phyloP scores from a whole-genome alignment of 2,113 vertebrate genomes.

The Tragelaphus buxtoni region DNA sequence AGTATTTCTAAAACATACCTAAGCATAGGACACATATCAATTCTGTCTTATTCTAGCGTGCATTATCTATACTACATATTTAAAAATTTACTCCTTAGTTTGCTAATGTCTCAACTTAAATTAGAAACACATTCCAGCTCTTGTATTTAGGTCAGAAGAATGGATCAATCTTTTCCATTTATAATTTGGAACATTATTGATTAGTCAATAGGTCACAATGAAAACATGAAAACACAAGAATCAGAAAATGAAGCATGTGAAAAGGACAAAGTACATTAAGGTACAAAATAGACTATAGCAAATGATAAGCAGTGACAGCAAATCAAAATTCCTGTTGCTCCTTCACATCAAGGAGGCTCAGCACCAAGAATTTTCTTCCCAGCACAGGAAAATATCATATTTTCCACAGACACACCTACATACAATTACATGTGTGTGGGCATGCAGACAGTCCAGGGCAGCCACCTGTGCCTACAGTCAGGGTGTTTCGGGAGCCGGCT shows the following conservation, averaged over 20 bases:
- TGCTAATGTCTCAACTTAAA: conserved; percentile 9
- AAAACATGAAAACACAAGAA: conserved; percentile 44
- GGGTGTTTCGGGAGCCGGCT: neutral
- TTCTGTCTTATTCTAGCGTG: neutral
- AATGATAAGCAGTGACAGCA: neutral
- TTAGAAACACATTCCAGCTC: neutral
- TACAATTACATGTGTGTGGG: neutral
- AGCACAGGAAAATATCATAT: neutral
- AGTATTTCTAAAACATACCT: neutral
- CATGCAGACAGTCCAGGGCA: neutral
- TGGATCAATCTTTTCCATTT: neutral
- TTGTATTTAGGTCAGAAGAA: conserved; percentile 10
- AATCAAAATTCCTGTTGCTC: neutral
- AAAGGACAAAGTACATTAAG: neutral
- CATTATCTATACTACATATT: neutral
- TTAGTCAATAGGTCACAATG: neutral
- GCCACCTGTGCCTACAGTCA: neutral
- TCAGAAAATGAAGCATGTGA: neutral
- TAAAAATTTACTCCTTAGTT: neutral
- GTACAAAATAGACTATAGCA: neutral
- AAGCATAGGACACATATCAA: neutral
- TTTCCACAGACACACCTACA: neutral
- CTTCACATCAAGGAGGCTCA: neutral
- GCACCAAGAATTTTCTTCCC: neutral
- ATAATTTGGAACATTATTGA: neutral